Evolutionary conservation across 2,797 vertebrate genomes (phyloP), one percentile per base, ranked within the genome.

Genomic region (Falco berigora): DNA sequence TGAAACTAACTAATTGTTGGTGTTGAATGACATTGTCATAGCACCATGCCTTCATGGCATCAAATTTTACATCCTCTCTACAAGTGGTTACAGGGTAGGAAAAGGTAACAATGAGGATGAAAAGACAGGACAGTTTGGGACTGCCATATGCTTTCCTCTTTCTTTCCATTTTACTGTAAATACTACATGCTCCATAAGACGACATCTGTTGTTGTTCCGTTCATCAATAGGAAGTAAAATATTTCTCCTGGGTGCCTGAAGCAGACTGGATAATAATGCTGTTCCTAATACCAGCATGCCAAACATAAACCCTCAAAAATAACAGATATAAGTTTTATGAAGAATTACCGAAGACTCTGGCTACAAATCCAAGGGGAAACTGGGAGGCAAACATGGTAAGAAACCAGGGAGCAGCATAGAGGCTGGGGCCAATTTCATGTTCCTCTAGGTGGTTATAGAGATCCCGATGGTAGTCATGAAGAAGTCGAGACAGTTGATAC

Each of bases 361-460:
- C 99, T 56, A 99, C 99, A 25, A 99, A 99, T 67, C 99, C 99
- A 3, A 99, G 98, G 1, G 99, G 99, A 97, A 99, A 99, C 95
- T 99, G 99, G 1, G 99, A 99, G 27, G 99, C 99, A 52, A 99
- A 99, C 96, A 98, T 98, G 1, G 99, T 99, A 96, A 99, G 99
- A 95, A 99, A 99, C 99, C 99, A 99, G 18, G 99, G 99, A 5
- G 99, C 99, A 21, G 99, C 99, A 19, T 99, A 99, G 24, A 99
- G 98, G 85, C 99, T 99, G 91, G 99, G 99, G 12, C 99, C 98
- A 7, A 99, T 99, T 98, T 99, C 99, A 10, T 99, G 98, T 94
- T 99, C 98, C 96, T 99, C 99, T 49, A 99, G 97, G 97, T 99
- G 99, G 92, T 96, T 97, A 94, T 99, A 98, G 42, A 99, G 98